Conservation (phyloP, 2,113 vertebrate species). For the Sinocyclocheilus anshuiensis region DNA sequence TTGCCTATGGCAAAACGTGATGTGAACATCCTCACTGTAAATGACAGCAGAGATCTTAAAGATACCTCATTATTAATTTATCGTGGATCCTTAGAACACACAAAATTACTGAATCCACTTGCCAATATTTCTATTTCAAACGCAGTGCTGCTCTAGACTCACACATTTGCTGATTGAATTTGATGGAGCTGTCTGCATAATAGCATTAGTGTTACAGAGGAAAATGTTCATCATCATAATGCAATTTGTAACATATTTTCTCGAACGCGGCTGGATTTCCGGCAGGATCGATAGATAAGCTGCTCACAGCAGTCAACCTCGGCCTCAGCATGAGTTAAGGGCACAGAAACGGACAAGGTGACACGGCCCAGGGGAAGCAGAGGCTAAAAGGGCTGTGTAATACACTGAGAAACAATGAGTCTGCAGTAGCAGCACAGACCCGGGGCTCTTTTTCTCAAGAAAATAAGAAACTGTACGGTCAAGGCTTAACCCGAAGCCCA, state of each 20-base stretch:
- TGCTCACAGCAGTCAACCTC: slow-evolving; percentile 16
- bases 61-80: slow-evolving; percentile 33
- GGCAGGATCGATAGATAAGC: slow-evolving; percentile 41
- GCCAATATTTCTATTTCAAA: slow-evolving; percentile 5
- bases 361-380: slow-evolving; percentile 27
- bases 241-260: slow-evolving; percentile 52
- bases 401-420: slow-evolving; percentile 37
- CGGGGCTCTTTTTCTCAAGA: not conserved
- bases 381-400: slow-evolving; percentile 26
- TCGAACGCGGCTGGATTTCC: slow-evolving; percentile 47
- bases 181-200: slow-evolving; percentile 56
- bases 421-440: slow-evolving; percentile 3
- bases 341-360: slow-evolving; percentile 28
- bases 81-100: slow-evolving; percentile 1
- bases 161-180: slow-evolving; percentile 48
- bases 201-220: slow-evolving; percentile 55
- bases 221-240: slow-evolving; percentile 62
- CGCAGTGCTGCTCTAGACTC: slow-evolving; percentile 16
- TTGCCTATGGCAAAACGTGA: not conserved
- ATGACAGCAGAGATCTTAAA: not conserved
- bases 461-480: slow-evolving; percentile 24
- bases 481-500: not conserved
- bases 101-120: slow-evolving; percentile 24
- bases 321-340: not conserved
- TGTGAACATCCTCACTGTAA: not conserved